These are phyloP conservation scores for Acomys russatus DNA, from an alignment of 2,797 vertebrate genomes.

Conservation along the genomic window DNA sequence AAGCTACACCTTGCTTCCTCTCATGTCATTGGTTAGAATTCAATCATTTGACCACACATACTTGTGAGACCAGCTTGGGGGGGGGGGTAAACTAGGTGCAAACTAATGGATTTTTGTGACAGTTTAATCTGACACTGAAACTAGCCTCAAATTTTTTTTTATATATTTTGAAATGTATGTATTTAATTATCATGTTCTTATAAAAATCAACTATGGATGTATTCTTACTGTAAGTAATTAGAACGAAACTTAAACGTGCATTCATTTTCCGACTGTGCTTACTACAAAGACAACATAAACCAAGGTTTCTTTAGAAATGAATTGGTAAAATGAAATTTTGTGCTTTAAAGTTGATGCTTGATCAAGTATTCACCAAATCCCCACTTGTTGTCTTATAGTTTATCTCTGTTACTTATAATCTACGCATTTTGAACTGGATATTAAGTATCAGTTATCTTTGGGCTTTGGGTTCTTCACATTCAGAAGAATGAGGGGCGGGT, in stretches of 20 bases:
- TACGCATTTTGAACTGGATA: neutral
- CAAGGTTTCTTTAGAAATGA: neutral
- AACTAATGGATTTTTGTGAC: neutral
- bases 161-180: neutral
- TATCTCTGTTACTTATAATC: neutral
- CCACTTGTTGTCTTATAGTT: neutral
- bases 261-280: constrained; percentile 9
- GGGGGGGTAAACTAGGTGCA: neutral
- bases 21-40: neutral
- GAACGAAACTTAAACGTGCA: neutral
- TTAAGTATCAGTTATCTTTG: neutral
- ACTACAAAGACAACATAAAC: neutral
- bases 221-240: neutral
- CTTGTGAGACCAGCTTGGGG: neutral
- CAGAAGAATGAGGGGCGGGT: neutral
- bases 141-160: neutral
- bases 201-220: neutral
- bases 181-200: neutral
- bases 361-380: neutral
- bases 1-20: neutral
- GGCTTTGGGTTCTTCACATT: neutral
- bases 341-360: neutral
- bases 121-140: neutral
- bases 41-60: neutral
- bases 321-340: no score